Base-by-base conservation (phyloP, 2,113 vertebrate species). In the Spea multiplicata region DNA sequence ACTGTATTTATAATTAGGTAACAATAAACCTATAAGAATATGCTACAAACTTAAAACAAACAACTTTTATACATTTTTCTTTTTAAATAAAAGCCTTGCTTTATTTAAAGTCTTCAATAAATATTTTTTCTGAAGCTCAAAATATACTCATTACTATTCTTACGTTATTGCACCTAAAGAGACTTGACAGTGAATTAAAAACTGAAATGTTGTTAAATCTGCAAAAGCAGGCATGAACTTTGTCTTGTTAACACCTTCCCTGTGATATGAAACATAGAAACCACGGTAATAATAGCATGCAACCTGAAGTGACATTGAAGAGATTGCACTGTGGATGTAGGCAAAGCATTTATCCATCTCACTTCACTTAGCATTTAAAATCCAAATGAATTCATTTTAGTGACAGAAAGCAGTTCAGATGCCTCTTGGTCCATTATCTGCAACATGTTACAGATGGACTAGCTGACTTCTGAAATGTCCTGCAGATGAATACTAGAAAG, bases 401-500 rank as follows among this genome's bases (percentile, higher is more conserved):
- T 49, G 76, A 64, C 76, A 71, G 57, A 65, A 62, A 78, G 76
- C 48, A 12, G 17, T 52, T 62, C 45, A 6, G 64, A 13, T 78
- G 55, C 57, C 70, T 62, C 17, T 14, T 64, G 68, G 67, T 13
- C 76, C 12, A 77, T 77, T 77, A 70, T 62, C 2, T 45, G 44
- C 8, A 44, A 50, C 44, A 65, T 52, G 59, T 71, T 50, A 64
- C 67, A 44, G 46, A 16, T 47, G 55, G 9, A 78, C 17, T 30
- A 30, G 30, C 30, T 78, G 55, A 62, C 71, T 71, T 64, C 9
- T 70, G 66, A 71, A 65, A 71, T 52, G 65, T 78, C 59, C 57
- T 62, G 67, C 46, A 65, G 68, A 78, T 78, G 71, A 71, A 53
- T 71, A 78, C 71, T 71, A 78, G 57, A 71, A 71, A 71, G 76